A percentile compares a stretch with the other conserved stretches of the same genome.
Conservation (phyloP, 2,113 vertebrate genomes). For the Microcebus lehilahytsara region DNA sequence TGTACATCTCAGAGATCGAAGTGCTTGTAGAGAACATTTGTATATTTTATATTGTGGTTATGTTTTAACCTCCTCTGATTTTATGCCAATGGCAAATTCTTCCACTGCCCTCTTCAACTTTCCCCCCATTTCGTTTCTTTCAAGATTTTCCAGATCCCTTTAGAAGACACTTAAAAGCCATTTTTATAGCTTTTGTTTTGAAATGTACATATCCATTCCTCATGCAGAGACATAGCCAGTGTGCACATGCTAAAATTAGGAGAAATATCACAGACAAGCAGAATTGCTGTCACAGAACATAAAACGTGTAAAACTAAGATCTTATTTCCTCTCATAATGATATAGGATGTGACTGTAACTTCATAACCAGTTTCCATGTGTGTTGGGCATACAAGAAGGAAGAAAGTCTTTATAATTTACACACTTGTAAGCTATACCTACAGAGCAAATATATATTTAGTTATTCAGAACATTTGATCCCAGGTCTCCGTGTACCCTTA, state of each 20-base stretch:
- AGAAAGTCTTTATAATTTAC: not conserved
- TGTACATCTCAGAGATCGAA: not conserved
- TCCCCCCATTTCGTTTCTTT: not conserved
- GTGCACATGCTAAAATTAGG: not conserved
- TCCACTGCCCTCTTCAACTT: not conserved
- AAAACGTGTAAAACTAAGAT: not conserved
- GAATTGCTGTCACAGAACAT: not conserved
- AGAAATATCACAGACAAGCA: not conserved
- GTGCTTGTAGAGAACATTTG: not conserved
- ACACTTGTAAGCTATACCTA: not conserved
- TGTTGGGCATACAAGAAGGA: not conserved
- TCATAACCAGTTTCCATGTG: not conserved
- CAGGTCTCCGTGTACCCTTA: not conserved
- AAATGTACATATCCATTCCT: not conserved
- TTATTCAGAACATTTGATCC: not conserved
- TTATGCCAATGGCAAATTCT: constrained; percentile 34
- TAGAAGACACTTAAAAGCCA: constrained; percentile 19
- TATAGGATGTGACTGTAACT: not conserved
- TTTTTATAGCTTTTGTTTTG: constrained; percentile 50
- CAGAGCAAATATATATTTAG: not conserved
- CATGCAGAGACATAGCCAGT: not conserved
- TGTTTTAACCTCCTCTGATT: constrained; percentile 53
- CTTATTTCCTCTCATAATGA: not conserved
- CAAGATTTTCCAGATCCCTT: constrained; percentile 19
- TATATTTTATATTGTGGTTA: not conserved